Evolutionary conservation across 2,113 vertebrate species (phyloP).

Genomic region (Nettapus auritus): DNA sequence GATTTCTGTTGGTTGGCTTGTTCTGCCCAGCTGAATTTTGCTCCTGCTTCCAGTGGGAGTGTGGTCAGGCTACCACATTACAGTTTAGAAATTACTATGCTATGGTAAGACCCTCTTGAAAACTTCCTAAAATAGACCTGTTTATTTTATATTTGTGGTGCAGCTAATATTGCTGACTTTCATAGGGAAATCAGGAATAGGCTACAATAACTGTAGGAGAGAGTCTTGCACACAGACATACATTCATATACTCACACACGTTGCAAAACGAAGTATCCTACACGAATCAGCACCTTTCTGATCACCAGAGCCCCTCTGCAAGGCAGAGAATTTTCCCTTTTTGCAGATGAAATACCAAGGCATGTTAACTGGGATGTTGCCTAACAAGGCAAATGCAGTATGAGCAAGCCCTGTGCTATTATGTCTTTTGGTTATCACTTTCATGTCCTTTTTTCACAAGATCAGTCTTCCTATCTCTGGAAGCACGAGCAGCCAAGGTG

Average conservation of each 20-base stretch:
- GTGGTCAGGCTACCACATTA: accelerated
- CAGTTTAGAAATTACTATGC: not conserved
- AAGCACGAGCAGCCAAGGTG: not conserved
- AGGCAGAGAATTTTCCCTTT: not conserved
- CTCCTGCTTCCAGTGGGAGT: not conserved
- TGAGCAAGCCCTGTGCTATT: not conserved
- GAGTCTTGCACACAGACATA: not conserved
- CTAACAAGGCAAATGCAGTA: not conserved
- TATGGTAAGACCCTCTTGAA: not conserved
- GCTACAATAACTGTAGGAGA: not conserved
- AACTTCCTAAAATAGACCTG: not conserved
- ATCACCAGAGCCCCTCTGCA: not conserved
- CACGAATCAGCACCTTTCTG: not conserved
- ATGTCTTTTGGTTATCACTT: not conserved
- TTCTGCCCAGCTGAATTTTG: not conserved
- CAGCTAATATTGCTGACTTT: not conserved
- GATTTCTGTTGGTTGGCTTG: not conserved
- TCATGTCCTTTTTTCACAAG: not conserved
- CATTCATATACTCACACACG: not conserved
- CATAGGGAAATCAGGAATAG: not conserved
- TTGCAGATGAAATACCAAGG: not conserved
- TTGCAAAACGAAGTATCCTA: not conserved
- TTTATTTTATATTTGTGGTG: not conserved
- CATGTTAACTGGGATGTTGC: not conserved
- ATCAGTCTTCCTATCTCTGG: not conserved